Evolutionary conservation across 2,113 vertebrate genomes (phyloP).

Genomic region (Rhinoptilus africanus): DNA sequence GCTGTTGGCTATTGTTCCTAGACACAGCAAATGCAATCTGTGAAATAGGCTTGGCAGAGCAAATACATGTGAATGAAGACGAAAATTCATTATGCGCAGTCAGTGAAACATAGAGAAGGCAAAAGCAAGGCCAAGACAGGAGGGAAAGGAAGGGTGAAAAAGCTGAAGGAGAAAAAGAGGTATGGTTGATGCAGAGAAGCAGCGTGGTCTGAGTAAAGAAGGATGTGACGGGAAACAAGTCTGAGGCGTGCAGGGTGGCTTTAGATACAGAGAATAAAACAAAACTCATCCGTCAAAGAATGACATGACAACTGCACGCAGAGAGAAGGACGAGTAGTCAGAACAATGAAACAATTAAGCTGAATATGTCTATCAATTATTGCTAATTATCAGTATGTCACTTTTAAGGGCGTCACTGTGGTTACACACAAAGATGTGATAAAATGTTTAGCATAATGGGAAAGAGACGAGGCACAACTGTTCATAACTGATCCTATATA

Average conservation of each 20-base stretch:
- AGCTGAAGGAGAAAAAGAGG: not conserved
- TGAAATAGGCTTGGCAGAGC: not conserved
- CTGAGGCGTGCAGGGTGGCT: not conserved
- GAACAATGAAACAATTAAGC: not conserved
- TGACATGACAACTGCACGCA: not conserved
- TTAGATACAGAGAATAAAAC: not conserved
- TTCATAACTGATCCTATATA: not conserved
- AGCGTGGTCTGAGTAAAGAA: not conserved
- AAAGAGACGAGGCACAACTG: not conserved
- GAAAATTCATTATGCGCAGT: not conserved
- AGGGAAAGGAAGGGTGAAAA: not conserved
- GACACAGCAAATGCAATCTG: not conserved
- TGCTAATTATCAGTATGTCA: not conserved
- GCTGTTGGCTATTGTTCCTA: not conserved
- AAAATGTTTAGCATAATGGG: not conserved
- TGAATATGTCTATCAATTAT: constrained; percentile 4
- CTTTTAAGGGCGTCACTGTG: not conserved
- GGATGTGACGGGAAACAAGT: not conserved
- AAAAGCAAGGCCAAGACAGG: not conserved
- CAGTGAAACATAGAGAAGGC: not conserved
- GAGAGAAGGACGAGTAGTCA: not conserved
- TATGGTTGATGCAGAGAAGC: not conserved
- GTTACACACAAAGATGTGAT: not conserved
- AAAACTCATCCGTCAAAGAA: not conserved
- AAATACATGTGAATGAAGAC: not conserved